Conservation (phyloP, 2,888 invertebrate species). For the Kuschelorhynchus macadamiae region DNA sequence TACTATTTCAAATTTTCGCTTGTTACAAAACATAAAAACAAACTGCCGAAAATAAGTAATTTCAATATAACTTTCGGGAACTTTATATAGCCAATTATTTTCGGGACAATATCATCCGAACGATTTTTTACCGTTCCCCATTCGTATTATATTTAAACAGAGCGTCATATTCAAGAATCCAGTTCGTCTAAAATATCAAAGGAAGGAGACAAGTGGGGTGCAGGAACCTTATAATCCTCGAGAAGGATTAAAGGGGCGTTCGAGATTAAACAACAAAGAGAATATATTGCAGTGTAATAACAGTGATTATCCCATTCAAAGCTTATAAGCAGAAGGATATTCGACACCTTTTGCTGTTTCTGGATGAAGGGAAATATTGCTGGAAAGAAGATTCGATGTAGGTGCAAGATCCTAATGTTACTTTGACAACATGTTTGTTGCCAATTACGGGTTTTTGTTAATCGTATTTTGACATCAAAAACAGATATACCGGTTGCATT, state of each 20-base stretch:
- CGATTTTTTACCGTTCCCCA: too few species aligned
- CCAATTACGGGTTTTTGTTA: too few species aligned
- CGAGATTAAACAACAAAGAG: constrained; percentile 33
- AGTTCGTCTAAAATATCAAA: constrained; percentile 26
- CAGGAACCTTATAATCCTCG: constrained; percentile 28
- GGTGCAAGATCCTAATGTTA: too few species aligned
- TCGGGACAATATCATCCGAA: too few species aligned
- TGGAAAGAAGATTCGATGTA: background rate
- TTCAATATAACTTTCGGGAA: too few species aligned
- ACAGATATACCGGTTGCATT: too few species aligned
- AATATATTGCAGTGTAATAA: constrained; percentile 28
- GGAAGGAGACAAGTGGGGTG: constrained; percentile 20
- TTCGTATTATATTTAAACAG: too few species aligned
- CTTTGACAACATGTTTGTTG: background rate
- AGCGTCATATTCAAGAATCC: constrained; percentile 5
- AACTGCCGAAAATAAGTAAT: too few species aligned
- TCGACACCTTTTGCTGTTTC: constrained; percentile 13
- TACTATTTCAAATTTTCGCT: too few species aligned
- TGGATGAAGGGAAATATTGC: background rate
- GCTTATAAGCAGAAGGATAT: constrained; percentile 18
- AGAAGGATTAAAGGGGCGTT: constrained; percentile 31
- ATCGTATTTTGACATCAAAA: too few species aligned
- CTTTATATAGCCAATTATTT: too few species aligned
- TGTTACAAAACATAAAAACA: too few species aligned
- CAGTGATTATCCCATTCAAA: constrained; percentile 28